Conservation (phyloP, 2,888 invertebrate species). For the Cartodere bifasciata region DNA sequence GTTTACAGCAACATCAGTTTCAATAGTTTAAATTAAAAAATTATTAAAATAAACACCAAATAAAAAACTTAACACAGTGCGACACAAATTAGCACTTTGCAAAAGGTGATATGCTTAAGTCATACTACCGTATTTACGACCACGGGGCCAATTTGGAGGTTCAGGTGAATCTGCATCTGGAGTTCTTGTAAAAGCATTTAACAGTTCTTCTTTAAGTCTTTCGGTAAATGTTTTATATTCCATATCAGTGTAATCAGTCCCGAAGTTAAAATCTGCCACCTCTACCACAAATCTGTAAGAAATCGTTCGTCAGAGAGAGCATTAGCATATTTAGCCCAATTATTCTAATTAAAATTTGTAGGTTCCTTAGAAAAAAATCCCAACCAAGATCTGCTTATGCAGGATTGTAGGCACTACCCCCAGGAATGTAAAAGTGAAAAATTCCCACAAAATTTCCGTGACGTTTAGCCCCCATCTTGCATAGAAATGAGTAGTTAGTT, state of each 20-base stretch:
- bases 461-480: too few species aligned
- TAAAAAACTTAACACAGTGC: too few species aligned
- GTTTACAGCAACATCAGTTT: too few species aligned
- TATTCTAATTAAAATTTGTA: too few species aligned
- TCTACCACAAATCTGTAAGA: slow-evolving; percentile 60
- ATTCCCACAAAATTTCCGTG: too few species aligned
- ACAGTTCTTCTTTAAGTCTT: slow-evolving; percentile 65
- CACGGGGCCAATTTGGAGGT: slow-evolving; percentile 31
- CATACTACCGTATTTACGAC: slow-evolving; percentile 46
- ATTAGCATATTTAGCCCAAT: not conserved
- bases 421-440: too few species aligned
- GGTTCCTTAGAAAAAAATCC: too few species aligned
- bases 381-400: too few species aligned
- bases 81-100: not conserved
- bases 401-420: too few species aligned
- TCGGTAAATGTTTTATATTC: slow-evolving; percentile 82
- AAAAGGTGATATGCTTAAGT: slow-evolving; percentile 32
- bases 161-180: slow-evolving; percentile 26
- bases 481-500: too few species aligned
- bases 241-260: slow-evolving; percentile 62
- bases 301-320: slow-evolving; percentile 8
- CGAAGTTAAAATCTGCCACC: slow-evolving; percentile 86
- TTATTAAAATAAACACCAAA: too few species aligned
- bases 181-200: slow-evolving; percentile 41
- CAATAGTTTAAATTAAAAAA: too few species aligned